A percentile compares a stretch with the other conserved stretches of the same genome.
These are phyloP conservation scores for Tragulus kanchil DNA, from an alignment of 2,113 vertebrate genomes.

Conservation along the genomic window DNA sequence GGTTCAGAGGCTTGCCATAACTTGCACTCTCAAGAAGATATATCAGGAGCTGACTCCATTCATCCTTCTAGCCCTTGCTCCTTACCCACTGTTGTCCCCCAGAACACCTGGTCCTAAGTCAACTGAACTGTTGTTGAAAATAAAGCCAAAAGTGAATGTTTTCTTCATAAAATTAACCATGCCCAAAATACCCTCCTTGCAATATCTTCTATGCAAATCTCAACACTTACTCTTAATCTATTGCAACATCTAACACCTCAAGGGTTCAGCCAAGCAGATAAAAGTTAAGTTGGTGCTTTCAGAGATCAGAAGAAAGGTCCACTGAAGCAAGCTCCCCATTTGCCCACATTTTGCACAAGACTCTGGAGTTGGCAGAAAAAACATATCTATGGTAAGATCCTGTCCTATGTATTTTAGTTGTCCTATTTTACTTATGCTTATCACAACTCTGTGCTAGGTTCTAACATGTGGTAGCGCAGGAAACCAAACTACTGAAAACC, in stretches of 20 bases:
- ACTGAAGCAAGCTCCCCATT: slow-evolving; percentile 54
- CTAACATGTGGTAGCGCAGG: background rate
- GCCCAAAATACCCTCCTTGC: slow-evolving; percentile 62
- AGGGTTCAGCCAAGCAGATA: slow-evolving; percentile 44
- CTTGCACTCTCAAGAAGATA: slow-evolving; percentile 22
- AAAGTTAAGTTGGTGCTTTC: slow-evolving; percentile 32
- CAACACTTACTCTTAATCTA: slow-evolving; percentile 37
- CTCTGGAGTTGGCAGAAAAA: too few species aligned
- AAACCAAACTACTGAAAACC: background rate
- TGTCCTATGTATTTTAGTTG: background rate
- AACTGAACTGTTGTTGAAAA: slow-evolving; percentile 72
- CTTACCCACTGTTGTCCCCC: background rate
- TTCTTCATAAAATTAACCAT: slow-evolving; percentile 76
- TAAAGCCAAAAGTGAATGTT: slow-evolving; percentile 79
- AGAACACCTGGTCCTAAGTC: slow-evolving; percentile 74
- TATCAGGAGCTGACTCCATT: background rate
- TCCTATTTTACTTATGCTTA: background rate
- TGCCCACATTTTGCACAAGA: slow-evolving; percentile 79
- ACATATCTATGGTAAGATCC: too few species aligned
- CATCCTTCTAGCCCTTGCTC: background rate
- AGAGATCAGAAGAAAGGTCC: background rate
- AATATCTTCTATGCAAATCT: slow-evolving; percentile 76
- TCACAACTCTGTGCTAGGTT: background rate
- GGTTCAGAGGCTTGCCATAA: background rate
- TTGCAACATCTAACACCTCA: slow-evolving; percentile 43